phyloP scores from a whole-genome alignment of 2,888 invertebrate genomes.

The Argyresthia albistria region DNA sequence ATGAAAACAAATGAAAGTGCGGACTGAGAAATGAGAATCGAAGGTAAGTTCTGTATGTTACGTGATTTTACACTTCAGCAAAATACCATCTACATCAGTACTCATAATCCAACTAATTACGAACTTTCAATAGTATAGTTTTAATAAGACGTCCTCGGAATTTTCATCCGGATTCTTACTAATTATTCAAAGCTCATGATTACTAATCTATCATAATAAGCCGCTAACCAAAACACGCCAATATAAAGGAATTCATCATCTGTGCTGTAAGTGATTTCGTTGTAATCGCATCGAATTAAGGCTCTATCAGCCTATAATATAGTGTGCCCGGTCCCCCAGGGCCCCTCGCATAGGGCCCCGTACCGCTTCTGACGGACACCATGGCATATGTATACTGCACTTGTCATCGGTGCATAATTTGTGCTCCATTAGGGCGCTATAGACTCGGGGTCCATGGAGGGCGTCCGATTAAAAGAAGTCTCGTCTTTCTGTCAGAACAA shows the following conservation, averaged over 20 bases:
- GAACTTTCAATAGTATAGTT: no score
- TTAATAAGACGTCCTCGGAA: no score
- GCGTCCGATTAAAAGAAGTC: conserved; percentile 54
- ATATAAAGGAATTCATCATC: conserved; percentile 50
- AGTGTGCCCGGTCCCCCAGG: conserved; percentile 23
- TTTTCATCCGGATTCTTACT: no score
- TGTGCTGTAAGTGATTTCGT: conserved; percentile 28
- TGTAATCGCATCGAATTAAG: conserved; percentile 60
- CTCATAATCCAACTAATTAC: no score
- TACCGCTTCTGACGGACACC: conserved; percentile 53
- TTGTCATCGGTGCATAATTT: conserved; percentile 62
- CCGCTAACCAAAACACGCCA: conserved; percentile 2
- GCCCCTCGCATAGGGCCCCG: conserved; percentile 9
- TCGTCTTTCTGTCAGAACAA: conserved; percentile 61
- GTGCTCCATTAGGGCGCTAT: conserved; percentile 59
- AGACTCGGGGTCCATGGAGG: conserved; percentile 41
- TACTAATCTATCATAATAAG: no score
- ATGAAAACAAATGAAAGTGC: conserved; percentile 21
- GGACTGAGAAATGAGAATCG: conserved; percentile 31
- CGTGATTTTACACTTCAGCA: no score
- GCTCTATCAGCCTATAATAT: conserved; percentile 55
- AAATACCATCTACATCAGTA: no score
- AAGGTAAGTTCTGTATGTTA: conserved; percentile 28
- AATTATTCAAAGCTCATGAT: background rate
- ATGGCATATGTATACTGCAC: conserved; percentile 62